Conservation (phyloP, 2,888 invertebrate species). For the Mythimna loreyi region DNA sequence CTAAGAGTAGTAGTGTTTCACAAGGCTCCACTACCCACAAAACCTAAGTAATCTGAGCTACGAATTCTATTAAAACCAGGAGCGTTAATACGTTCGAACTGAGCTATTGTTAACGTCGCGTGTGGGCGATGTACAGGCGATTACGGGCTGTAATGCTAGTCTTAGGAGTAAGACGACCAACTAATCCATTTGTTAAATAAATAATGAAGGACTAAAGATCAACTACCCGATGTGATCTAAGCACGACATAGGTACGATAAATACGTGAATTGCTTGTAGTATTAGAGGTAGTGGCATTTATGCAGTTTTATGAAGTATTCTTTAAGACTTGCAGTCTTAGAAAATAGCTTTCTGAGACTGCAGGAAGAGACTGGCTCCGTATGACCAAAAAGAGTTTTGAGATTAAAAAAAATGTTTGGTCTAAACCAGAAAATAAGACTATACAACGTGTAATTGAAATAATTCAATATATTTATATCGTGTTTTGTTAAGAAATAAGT, state of each 20-base stretch:
- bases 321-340: too few relatives aligned
- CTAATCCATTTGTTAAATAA: not conserved
- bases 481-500: too few relatives aligned
- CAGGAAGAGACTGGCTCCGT: too few relatives aligned
- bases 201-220: not conserved
- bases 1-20: not conserved
- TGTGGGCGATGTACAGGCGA: slow-evolving; percentile 13
- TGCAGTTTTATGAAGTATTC: too few relatives aligned
- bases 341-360: too few relatives aligned
- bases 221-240: not conserved
- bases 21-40: slow-evolving; percentile 4
- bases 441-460: too few relatives aligned
- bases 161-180: not conserved
- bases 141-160: not conserved
- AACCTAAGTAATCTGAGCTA: slow-evolving; percentile 13
- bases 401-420: too few relatives aligned
- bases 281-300: too few relatives aligned
- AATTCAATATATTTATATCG: too few relatives aligned
- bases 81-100: slow-evolving; percentile 21
- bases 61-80: slow-evolving; percentile 45
- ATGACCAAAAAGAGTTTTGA: too few relatives aligned
- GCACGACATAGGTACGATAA: not conserved
- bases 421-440: too few relatives aligned
- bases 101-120: slow-evolving; percentile 20
- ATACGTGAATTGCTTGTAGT: too few relatives aligned